These are phyloP conservation scores for Masticophis lateralis DNA, from an alignment of 2,797 vertebrate species.

Conservation along the genomic window DNA sequence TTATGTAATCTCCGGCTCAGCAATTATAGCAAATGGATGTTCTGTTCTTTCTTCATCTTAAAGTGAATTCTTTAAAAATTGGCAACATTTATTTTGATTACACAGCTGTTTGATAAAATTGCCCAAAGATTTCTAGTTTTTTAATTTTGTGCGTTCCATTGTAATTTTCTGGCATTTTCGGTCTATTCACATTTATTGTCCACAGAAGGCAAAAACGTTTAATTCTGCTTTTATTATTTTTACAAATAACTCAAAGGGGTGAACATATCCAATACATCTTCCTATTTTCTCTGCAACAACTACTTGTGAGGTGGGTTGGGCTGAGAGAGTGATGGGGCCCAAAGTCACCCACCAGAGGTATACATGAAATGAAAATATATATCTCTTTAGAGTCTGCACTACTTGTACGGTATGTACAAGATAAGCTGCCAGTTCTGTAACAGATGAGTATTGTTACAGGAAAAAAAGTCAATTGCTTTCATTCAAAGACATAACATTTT, in stretches of 20 bases:
- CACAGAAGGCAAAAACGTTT: conserved; percentile 26
- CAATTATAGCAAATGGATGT: not conserved
- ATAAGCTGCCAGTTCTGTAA: not conserved
- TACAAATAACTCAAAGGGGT: not conserved
- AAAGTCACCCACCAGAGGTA: not conserved
- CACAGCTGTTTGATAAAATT: not conserved
- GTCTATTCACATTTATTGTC: not conserved
- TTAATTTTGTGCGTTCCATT: not conserved
- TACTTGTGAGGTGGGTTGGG: not conserved
- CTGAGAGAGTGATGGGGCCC: not conserved
- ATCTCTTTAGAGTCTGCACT: not conserved
- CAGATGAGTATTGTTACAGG: not conserved
- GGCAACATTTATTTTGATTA: not conserved
- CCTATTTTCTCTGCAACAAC: not conserved
- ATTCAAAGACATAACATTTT: not conserved
- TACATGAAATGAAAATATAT: not conserved
- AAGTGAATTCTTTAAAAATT: not conserved
- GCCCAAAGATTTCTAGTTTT: not conserved
- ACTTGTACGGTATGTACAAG: not conserved
- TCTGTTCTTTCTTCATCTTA: not conserved
- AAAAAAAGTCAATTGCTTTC: not conserved
- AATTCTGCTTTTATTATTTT: conserved; percentile 2
- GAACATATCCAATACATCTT: not conserved
- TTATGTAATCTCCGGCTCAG: not conserved
- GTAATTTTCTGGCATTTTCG: not conserved